Evolutionary conservation across 2,888 invertebrate species (phyloP).

Genomic region (Antheraea assamensis): DNA sequence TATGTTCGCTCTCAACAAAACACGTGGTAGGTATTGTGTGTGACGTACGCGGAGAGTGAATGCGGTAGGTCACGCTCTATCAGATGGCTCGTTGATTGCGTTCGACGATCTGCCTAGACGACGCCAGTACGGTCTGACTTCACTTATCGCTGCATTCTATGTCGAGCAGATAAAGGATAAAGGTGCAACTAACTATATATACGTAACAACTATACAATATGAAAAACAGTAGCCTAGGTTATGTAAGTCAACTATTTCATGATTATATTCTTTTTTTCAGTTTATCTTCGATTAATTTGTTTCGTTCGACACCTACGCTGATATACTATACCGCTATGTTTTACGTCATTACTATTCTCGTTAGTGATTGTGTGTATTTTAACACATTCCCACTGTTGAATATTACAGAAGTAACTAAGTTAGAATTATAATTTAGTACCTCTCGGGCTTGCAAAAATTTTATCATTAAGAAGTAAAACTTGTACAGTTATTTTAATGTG

Average conservation of each 20-base stretch:
- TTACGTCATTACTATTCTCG: conserved; percentile 12
- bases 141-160: conserved; percentile 39
- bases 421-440: neutral
- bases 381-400: neutral
- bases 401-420: neutral
- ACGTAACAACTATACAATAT: conserved; percentile 25
- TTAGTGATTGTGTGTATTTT: neutral
- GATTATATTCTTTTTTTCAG: conserved; percentile 10
- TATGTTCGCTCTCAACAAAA: conserved; percentile 19
- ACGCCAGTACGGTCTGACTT: conserved; percentile 26
- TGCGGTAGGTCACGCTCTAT: conserved; percentile 53
- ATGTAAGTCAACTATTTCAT: conserved; percentile 17
- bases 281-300: conserved; percentile 17
- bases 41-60: conserved; percentile 35
- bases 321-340: conserved; percentile 5
- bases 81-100: conserved; percentile 42
- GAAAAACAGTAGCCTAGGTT: conserved; percentile 35
- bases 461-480: neutral
- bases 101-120: conserved; percentile 29
- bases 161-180: conserved; percentile 31
- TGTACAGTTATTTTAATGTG: neutral
- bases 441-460: neutral
- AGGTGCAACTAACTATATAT: conserved; percentile 37
- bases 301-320: conserved; percentile 17
- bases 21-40: conserved; percentile 25